These are phyloP conservation scores for Trichonephila clavata DNA, from an alignment of 1,140 invertebrate species.

Conservation along the genomic window DNA sequence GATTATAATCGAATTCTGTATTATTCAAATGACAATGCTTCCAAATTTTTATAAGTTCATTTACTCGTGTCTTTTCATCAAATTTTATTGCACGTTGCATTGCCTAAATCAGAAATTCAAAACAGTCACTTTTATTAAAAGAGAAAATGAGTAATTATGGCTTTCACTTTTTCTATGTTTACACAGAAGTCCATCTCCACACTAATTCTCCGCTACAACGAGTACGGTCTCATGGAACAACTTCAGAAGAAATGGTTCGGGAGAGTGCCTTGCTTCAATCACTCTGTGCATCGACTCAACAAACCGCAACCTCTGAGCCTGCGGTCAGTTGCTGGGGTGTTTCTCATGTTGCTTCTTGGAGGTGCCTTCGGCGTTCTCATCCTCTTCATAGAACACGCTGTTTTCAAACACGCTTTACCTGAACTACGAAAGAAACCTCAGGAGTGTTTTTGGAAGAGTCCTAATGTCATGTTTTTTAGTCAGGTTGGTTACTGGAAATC, in stretches of 20 bases:
- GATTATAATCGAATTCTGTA: too few species aligned
- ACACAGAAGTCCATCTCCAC: constrained; percentile 89
- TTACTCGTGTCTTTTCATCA: too few species aligned
- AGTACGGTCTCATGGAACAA: constrained; percentile 93
- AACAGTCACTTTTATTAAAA: too few species aligned
- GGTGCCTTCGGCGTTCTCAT: constrained; percentile 91
- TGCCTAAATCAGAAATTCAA: too few species aligned
- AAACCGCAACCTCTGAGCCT: constrained; percentile 90
- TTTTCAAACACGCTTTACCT: constrained; percentile 93
- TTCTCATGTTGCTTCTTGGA: constrained; percentile 91
- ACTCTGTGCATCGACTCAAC: constrained; percentile 81
- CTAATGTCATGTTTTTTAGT: constrained; percentile 97
- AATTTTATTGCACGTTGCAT: too few species aligned
- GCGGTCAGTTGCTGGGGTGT: constrained; percentile 87
- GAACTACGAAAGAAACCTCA: constrained; percentile 90
- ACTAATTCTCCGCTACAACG: constrained; percentile 91
- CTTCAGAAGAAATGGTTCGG: constrained; percentile 93
- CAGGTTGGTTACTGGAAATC: constrained; percentile 84
- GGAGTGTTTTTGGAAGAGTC: constrained; percentile 92
- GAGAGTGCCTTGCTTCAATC: constrained; percentile 87
- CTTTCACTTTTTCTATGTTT: background rate
- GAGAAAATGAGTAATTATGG: too few species aligned
- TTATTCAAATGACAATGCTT: too few species aligned
- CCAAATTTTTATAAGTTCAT: too few species aligned
- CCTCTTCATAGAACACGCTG: constrained; percentile 91